Evolutionary conservation across 2,113 vertebrate species (phyloP).

Genomic region (Daubentonia madagascariensis): DNA sequence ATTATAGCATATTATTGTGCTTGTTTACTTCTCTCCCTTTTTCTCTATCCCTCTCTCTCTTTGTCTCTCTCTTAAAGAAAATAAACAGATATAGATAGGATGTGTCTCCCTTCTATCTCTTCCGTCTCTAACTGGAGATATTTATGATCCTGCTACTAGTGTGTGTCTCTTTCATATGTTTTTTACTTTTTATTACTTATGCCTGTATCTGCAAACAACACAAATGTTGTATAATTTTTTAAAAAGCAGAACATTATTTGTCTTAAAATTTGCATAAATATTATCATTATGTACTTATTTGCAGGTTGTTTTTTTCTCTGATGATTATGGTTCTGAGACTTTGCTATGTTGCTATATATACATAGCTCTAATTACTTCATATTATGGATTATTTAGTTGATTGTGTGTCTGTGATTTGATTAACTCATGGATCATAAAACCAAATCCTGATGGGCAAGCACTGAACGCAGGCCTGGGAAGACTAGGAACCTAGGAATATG

Average conservation of each 20-base stretch:
- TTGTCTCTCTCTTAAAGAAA: neutral
- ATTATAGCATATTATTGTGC: neutral
- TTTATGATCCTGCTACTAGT: neutral
- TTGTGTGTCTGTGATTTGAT: neutral
- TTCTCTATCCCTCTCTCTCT: neutral
- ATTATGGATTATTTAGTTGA: neutral
- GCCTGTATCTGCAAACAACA: neutral
- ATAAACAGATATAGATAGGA: neutral
- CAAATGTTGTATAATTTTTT: neutral
- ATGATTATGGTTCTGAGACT: neutral
- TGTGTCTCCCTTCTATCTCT: neutral
- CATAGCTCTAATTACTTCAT: neutral
- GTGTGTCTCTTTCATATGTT: neutral
- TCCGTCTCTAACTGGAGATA: too few relatives aligned
- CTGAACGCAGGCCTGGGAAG: neutral
- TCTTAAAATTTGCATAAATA: neutral
- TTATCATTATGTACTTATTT: neutral
- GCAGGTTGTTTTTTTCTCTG: neutral
- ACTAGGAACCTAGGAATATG: neutral
- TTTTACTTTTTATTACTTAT: neutral
- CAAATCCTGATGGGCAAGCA: neutral
- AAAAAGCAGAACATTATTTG: neutral
- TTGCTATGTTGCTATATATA: neutral
- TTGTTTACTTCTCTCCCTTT: neutral
- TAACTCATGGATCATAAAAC: neutral